Evolutionary conservation across 2,888 invertebrate species (phyloP).

Genomic region (Parelbella ahira): DNA sequence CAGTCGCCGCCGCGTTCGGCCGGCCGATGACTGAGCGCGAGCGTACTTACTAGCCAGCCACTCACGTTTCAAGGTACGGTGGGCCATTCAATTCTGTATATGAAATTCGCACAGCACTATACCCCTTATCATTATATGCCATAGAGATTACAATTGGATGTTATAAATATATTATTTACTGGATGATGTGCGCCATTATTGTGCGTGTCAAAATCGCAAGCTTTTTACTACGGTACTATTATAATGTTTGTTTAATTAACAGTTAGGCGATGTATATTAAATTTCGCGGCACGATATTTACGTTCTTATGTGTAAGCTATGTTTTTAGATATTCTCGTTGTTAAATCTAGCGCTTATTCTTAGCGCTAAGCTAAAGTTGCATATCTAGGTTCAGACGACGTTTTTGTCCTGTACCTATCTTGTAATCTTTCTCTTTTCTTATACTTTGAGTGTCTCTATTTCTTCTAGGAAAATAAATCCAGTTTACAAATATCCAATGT

Average conservation of each 20-base stretch:
- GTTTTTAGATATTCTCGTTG: too few species aligned
- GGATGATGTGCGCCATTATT: constrained; percentile 3
- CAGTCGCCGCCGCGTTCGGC: constrained; percentile 48
- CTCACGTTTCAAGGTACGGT: constrained; percentile 25
- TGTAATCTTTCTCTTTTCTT: too few species aligned
- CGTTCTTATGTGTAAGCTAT: too few species aligned
- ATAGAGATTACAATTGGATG: constrained; percentile 3
- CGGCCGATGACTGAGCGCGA: constrained; percentile 67
- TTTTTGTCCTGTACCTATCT: too few species aligned
- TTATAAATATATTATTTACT: background rate
- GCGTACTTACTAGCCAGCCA: constrained; percentile 27
- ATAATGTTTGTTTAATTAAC: constrained; percentile 6
- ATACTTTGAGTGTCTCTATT: too few species aligned
- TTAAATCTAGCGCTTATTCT: too few species aligned
- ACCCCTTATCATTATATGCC: constrained; percentile 3
- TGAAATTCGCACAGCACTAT: constrained; percentile 12
- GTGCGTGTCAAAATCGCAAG: constrained; percentile 13
- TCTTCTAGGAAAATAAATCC: too few species aligned
- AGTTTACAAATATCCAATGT: too few species aligned
- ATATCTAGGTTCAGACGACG: too few species aligned
- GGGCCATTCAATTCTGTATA: constrained; percentile 12
- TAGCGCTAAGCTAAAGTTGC: too few species aligned
- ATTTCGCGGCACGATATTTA: too few species aligned
- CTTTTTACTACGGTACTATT: constrained; percentile 1
- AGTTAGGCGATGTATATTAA: too few species aligned